Evolutionary conservation across 1,140 invertebrate genomes (phyloP), one percentile per base, ranked within the genome.

Genomic region (Metaphire vulgaris): DNA sequence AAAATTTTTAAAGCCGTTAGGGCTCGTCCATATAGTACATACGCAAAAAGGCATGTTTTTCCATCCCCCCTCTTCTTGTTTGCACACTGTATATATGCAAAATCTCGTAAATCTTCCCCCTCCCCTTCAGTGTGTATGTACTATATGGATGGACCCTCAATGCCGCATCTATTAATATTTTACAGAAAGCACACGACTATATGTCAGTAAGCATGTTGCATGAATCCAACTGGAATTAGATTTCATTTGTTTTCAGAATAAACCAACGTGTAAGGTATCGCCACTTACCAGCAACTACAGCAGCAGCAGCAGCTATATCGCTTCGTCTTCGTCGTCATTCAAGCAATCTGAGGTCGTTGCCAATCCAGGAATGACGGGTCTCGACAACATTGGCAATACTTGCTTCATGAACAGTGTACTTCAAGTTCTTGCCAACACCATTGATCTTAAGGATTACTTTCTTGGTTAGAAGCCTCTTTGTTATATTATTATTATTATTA

Each of bases 401-500:
- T 87, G 86, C 77, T 87, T 86, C 78, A 86, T 87, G 84, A 87
- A 86, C 78, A 83, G 85, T 67, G 84, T 86, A 14, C 74, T 89
- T 28, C 88, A 89, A 80, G 86, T 83, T 76, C 79, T 89, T n/a
- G 82, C 86, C 28, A 85, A 86, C 77, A 85, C 82, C 6, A 78
- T 80, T 28, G 84, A 85, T 66, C 83, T 86, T 65, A 80, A 82
- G 16, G 83, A 86, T 76, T 88, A 86, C 78, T 88, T 88, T 79
- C 80, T 87, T 33, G 81, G 87, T 88, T 81, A 79, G 82, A 30
- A 12, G 67, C 28, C 1, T 68, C 2, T 0, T 12, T 26, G 2
- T 68, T 26, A n/a, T 66, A 30, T 1, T 68, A 12, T n/a, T n/a
- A n/a, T n/a, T n/a, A n/a, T n/a, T 1, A 21, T 68, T 12, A 30